These are phyloP conservation scores for Peromyscus maniculatus DNA, from an alignment of 2,113 vertebrate species.

Conservation along the genomic window DNA sequence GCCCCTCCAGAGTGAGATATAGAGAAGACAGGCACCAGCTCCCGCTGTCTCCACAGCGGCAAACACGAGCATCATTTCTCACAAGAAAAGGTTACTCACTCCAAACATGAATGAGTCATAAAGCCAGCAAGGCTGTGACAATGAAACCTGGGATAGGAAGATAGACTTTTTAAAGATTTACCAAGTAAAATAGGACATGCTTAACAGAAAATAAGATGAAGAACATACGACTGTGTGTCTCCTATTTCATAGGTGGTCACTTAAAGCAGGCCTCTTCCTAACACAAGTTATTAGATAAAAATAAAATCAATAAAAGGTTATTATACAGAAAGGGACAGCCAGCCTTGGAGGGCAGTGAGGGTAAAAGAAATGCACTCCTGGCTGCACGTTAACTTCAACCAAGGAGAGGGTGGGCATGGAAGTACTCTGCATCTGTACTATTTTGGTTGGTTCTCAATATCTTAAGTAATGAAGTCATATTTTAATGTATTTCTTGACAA, in stretches of 20 bases:
- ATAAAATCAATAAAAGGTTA: not conserved
- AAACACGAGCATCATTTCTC: not conserved
- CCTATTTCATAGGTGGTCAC: not conserved
- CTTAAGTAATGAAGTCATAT: not conserved
- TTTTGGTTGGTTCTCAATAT: not conserved
- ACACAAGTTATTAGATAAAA: constrained; percentile 1
- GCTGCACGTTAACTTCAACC: not conserved
- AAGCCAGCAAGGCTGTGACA: not conserved
- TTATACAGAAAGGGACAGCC: not conserved
- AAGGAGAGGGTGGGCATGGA: not conserved
- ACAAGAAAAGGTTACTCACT: not conserved
- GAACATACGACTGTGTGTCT: not conserved
- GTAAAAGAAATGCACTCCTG: not conserved
- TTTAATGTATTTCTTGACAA: not conserved
- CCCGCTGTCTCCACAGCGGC: not conserved
- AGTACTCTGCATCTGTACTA: not conserved
- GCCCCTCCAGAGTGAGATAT: not conserved
- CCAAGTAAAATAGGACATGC: not conserved
- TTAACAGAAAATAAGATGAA: not conserved
- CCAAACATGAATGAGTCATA: not conserved
- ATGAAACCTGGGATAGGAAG: not conserved
- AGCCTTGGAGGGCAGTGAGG: not conserved
- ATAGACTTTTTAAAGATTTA: not conserved
- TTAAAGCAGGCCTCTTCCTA: constrained; percentile 12
- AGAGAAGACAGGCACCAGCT: not conserved